Percentiles rank a stretch among this genome's conserved stretches.
Evolutionary conservation across 2,113 vertebrate genomes (phyloP).

Genomic region (Dasyurus viverrinus): DNA sequence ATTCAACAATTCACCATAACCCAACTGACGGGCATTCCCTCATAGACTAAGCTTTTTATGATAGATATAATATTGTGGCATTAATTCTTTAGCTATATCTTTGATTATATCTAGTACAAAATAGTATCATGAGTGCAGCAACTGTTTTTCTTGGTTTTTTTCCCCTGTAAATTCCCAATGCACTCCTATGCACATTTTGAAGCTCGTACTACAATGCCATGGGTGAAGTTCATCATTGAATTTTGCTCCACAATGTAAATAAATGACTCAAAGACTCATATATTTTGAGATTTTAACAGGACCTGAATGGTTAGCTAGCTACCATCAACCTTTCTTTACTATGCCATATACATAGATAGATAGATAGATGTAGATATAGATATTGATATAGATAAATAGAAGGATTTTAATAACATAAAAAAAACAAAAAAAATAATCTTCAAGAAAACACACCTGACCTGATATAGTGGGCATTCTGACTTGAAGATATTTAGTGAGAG

Average conservation of each 20-base stretch:
- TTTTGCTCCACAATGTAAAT: background rate
- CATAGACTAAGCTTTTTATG: background rate
- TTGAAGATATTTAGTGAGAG: background rate
- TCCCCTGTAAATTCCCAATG: background rate
- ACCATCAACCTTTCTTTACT: background rate
- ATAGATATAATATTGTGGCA: background rate
- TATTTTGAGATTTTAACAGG: background rate
- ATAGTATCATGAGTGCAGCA: background rate
- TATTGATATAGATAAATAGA: no score
- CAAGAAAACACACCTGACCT: background rate
- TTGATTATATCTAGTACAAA: background rate
- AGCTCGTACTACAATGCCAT: background rate
- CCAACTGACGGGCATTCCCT: no score
- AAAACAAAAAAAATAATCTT: background rate
- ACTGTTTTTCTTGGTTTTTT: background rate
- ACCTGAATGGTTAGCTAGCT: background rate
- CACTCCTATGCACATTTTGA: no score
- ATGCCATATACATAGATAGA: background rate
- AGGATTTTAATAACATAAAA: background rate
- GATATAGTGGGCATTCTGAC: background rate
- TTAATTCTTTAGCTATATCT: background rate
- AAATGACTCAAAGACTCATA: background rate
- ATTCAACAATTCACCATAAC: no score
- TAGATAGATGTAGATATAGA: no score
- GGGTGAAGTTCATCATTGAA: background rate